Conservation (phyloP, 1,140 invertebrate species). For the Drosophila erecta region DNA sequence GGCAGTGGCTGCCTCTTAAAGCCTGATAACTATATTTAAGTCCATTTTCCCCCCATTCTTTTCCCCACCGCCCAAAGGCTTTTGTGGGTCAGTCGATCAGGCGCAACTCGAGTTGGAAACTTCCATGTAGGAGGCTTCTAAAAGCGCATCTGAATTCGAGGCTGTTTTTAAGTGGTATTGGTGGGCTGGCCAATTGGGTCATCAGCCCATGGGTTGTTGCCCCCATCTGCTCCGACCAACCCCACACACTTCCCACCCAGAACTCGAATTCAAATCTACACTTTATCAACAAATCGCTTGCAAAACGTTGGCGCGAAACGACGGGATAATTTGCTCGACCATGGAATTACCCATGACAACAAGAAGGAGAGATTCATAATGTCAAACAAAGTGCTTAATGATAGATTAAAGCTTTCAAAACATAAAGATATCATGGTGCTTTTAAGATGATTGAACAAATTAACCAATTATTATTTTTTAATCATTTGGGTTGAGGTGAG, state of each 20-base stretch:
- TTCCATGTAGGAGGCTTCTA: constrained; percentile 47
- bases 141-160: constrained; percentile 24
- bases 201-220: constrained; percentile 40
- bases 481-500: too few relatives aligned
- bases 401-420: too few relatives aligned
- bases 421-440: too few relatives aligned
- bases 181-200: constrained; percentile 41
- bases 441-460: too few relatives aligned
- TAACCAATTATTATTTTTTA: too few relatives aligned
- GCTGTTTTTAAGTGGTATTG: constrained; percentile 5
- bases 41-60: constrained; percentile 40
- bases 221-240: constrained; percentile 22
- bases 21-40: constrained; percentile 80
- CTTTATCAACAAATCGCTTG: constrained; percentile 57
- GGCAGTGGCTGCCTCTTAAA: constrained; percentile 74
- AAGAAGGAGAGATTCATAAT: too few relatives aligned
- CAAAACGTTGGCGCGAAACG: constrained; percentile 20
- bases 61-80: constrained; percentile 34
- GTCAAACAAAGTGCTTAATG: not conserved
- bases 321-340: constrained; percentile 18
- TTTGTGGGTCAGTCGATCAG: constrained; percentile 61
- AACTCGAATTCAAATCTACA: constrained; percentile 54
- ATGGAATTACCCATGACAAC: constrained; percentile 18
- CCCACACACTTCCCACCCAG: constrained; percentile 23
- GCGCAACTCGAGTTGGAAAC: constrained; percentile 25